Percentiles rank a stretch among this genome's conserved stretches.
These are phyloP conservation scores for Oplegnathus fasciatus DNA, from an alignment of 2,113 vertebrate genomes.

Conservation along the genomic window DNA sequence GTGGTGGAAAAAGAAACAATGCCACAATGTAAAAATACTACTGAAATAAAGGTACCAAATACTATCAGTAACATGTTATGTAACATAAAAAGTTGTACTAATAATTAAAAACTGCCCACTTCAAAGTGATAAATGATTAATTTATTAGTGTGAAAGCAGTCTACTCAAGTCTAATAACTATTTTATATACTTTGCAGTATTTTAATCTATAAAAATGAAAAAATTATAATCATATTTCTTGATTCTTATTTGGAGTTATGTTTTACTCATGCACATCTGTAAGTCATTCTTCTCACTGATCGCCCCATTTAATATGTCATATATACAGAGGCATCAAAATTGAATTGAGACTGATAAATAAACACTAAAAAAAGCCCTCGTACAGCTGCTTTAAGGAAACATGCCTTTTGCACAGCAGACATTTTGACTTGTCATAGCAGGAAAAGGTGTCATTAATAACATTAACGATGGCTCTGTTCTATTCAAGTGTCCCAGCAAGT, in stretches of 20 bases:
- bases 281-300: no score
- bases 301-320: not conserved
- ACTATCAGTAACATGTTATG: not conserved
- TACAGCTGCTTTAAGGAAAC: not conserved
- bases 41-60: not conserved
- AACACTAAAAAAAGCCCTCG: not conserved
- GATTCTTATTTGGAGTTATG: not conserved
- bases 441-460: not conserved
- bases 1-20: not conserved
- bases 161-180: not conserved
- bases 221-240: not conserved
- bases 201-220: no score
- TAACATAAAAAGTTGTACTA: no score
- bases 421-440: not conserved
- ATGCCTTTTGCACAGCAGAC: not conserved
- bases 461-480: not conserved
- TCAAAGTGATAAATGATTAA: not conserved
- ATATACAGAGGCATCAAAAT: not conserved
- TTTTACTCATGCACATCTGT: not conserved
- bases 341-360: not conserved
- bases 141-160: not conserved
- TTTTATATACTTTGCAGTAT: not conserved
- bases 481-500: not conserved
- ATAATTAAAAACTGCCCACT: not conserved
- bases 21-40: not conserved